phyloP scores from a whole-genome alignment of 64 coral and sea anemone genomes.

The Trachythela sp. region DNA sequence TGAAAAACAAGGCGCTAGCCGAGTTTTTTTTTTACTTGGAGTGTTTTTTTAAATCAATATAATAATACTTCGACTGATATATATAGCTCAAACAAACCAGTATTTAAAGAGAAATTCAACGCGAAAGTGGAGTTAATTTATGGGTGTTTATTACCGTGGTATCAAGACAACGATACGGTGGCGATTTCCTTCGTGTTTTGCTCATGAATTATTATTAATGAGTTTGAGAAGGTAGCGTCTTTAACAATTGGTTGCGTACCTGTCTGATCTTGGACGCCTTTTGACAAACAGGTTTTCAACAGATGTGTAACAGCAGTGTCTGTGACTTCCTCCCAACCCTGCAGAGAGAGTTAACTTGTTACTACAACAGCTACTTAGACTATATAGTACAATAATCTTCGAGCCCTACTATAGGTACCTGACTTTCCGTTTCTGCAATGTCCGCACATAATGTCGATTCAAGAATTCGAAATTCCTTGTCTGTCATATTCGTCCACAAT shows the following conservation, averaged over 20 bases:
- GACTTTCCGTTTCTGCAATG: conserved; percentile 75
- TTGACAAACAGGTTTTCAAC: conserved; percentile 80
- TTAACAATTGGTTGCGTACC: conserved; percentile 34
- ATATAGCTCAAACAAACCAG: no score
- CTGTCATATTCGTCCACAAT: conserved; percentile 92
- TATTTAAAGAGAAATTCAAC: no score
- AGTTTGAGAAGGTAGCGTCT: no score
- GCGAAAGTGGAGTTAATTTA: no score
- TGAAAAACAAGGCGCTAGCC: no score
- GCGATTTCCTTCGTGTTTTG: no score
- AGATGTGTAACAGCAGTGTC: conserved; percentile 94
- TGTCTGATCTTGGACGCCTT: conserved; percentile 81
- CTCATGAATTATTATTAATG: no score
- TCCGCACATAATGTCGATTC: conserved; percentile 63
- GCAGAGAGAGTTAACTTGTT: not conserved
- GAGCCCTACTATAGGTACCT: conserved; percentile 38
- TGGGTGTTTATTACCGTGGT: no score
- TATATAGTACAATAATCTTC: not conserved
- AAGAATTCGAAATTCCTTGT: conserved; percentile 84
- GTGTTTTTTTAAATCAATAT: no score
- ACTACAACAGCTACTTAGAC: not conserved
- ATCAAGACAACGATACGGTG: no score
- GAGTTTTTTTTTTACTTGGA: no score
- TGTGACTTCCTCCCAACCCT: conserved; percentile 96
- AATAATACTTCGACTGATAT: no score